Evolutionary conservation across 2,113 vertebrate species (phyloP), one percentile per base, ranked within the genome.

Genomic region (Pimephales promelas): DNA sequence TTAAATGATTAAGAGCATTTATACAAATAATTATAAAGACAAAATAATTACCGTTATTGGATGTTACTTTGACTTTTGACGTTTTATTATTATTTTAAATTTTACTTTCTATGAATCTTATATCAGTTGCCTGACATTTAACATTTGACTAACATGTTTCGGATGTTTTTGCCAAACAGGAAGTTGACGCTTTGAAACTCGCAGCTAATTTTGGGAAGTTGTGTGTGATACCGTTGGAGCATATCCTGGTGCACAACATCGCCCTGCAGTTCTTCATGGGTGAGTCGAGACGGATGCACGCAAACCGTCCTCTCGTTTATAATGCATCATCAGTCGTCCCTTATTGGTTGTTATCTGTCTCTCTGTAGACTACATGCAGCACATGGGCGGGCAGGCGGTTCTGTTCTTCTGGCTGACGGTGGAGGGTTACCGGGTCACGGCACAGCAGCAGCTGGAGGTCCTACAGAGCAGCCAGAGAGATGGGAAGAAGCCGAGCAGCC

Each of bases 341-440:
- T 76, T 64, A 8, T 5, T 40, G 10, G 7, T 1, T 7, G 8
- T 31, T 8, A 24, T 47, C 24, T 36, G 0, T 40, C 26, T 86
- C n/a, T 40, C 31, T 87, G 13, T 89, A 99, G 98, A 99, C 96
- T 99, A 96, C 91, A 99, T 99, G 98, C 98, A 98, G 93, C 95
- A 95, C 79, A 97, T 96, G 54, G 98, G 97, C 79, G 98, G 97
- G 70, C 98, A 99, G 91, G 97, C 98, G 4, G 96, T 98, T 92
- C 96, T 99, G 82, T 99, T 99, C 92, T 99, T 99, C 93, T 99
- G 98, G 98, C 96, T 99, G 92, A 99, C 98, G 3, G 98, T 99
- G 87, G 98, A 99, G 93, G 98, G 98, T 45, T 99, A 99, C 94
- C 93, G 98, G 88, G 97, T 99, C 88, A 99, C 97, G 0, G 98